Evolutionary conservation across 2,113 vertebrate species (phyloP).

Genomic region (Nothobranchius kuhntae): DNA sequence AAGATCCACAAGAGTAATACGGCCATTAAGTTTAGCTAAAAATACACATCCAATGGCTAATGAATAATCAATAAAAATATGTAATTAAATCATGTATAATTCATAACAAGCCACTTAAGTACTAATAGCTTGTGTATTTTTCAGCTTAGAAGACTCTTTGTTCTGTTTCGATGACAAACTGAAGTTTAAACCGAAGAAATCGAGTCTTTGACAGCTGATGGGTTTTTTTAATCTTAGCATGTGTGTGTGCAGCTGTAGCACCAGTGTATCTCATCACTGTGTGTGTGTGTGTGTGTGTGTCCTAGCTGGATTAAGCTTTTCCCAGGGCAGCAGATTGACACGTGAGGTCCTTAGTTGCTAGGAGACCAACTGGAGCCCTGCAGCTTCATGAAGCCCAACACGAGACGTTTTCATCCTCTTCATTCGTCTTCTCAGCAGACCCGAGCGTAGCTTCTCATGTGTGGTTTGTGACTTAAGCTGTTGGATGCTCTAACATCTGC

Average conservation of each 20-base stretch:
- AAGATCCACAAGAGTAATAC: slow-evolving; percentile 36
- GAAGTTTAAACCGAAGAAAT: neutral
- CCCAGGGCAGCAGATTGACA: slow-evolving; percentile 16
- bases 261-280: too few species aligned
- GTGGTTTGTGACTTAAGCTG: neutral
- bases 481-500: too few species aligned
- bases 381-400: neutral
- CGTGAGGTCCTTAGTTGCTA: slow-evolving; percentile 30
- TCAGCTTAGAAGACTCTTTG: neutral
- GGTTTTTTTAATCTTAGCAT: too few species aligned
- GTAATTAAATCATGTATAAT: neutral
- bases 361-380: slow-evolving; percentile 26
- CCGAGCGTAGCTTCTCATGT: neutral
- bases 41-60: neutral
- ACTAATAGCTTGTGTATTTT: neutral
- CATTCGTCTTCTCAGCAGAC: neutral
- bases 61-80: too few species aligned
- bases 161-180: neutral
- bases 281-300: neutral
- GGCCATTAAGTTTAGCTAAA: neutral
- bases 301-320: slow-evolving; percentile 9
- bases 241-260: too few species aligned
- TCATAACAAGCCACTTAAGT: too few species aligned
- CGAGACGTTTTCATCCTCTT: neutral
- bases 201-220: too few species aligned